Percentiles rank a stretch among this genome's conserved stretches.
Conservation (phyloP, 2,888 invertebrate species). For the Alloscopus bannaensis region DNA sequence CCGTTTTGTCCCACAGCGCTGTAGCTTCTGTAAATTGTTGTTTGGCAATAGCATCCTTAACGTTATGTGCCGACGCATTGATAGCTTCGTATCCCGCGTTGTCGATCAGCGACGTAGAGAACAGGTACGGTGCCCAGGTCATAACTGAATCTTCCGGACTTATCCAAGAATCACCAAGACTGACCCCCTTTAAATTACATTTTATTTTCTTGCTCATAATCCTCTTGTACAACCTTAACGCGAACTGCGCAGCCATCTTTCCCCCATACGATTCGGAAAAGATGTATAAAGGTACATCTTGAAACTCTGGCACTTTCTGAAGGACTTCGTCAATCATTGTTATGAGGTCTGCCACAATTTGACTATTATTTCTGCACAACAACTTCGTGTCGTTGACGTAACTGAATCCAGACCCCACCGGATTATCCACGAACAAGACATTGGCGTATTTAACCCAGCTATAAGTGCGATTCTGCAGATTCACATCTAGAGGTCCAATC, state of each 20-base stretch:
- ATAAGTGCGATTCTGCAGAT: slow-evolving; percentile 82
- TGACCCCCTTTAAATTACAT: slow-evolving; percentile 86
- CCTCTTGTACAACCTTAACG: slow-evolving; percentile 79
- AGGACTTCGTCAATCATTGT: slow-evolving; percentile 84
- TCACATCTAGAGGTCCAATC: slow-evolving; percentile 84
- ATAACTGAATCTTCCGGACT: slow-evolving; percentile 89
- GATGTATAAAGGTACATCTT: slow-evolving; percentile 83
- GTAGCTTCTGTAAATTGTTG: slow-evolving; percentile 81
- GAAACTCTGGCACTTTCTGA: slow-evolving; percentile 82
- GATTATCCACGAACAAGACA: slow-evolving; percentile 89
- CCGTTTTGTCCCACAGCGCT: slow-evolving; percentile 81
- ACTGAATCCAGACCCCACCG: slow-evolving; percentile 92
- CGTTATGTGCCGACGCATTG: slow-evolving; percentile 78
- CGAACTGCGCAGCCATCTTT: slow-evolving; percentile 93
- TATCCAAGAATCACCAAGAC: slow-evolving; percentile 93
- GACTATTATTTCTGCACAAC: slow-evolving; percentile 79
- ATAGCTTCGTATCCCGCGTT: slow-evolving; percentile 80
- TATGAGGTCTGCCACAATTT: slow-evolving; percentile 87
- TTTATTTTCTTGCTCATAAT: slow-evolving; percentile 80
- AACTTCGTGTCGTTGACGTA: slow-evolving; percentile 80
- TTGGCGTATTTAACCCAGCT: slow-evolving; percentile 82
- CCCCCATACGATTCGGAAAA: slow-evolving; percentile 95
- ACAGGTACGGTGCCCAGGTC: slow-evolving; percentile 88
- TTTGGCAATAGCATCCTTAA: slow-evolving; percentile 79
- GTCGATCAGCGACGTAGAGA: slow-evolving; percentile 83